Conservation (phyloP, 2,888 invertebrate species). For the Thyatira batis region DNA sequence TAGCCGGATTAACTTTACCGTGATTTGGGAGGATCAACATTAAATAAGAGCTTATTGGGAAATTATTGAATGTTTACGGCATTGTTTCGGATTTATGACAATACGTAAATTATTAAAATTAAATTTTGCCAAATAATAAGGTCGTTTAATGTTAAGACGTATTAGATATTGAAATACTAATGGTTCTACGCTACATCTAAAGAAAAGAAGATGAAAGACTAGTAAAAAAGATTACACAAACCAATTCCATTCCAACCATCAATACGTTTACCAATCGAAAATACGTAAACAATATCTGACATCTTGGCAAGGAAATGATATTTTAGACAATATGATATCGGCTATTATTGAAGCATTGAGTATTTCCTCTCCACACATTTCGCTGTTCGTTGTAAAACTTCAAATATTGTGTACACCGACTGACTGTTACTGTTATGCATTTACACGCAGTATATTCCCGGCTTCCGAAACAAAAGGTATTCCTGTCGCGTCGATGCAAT, state of each 20-base stretch:
- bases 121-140: too few species aligned
- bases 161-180: not conserved
- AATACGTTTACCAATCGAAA: not conserved
- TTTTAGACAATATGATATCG: constrained; percentile 24
- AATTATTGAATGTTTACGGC: not conserved
- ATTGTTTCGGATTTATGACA: not conserved
- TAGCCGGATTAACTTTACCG: not conserved
- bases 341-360: constrained; percentile 22
- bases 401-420: constrained; percentile 55
- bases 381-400: constrained; percentile 56
- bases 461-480: constrained; percentile 69
- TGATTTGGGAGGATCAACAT: not conserved
- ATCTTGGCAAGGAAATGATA: constrained; percentile 27
- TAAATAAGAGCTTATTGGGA: not conserved
- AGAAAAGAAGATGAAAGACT: not conserved
- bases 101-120: not conserved
- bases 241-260: not conserved
- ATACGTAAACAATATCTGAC: constrained; percentile 25
- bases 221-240: not conserved
- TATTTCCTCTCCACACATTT: constrained; percentile 49
- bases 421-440: constrained; percentile 71
- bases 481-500: constrained; percentile 25
- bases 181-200: not conserved
- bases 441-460: constrained; percentile 70
- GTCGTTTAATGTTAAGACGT: not conserved